These are phyloP conservation scores for Crotalus tigris DNA, from an alignment of 2,113 vertebrate genomes.

Conservation along the genomic window DNA sequence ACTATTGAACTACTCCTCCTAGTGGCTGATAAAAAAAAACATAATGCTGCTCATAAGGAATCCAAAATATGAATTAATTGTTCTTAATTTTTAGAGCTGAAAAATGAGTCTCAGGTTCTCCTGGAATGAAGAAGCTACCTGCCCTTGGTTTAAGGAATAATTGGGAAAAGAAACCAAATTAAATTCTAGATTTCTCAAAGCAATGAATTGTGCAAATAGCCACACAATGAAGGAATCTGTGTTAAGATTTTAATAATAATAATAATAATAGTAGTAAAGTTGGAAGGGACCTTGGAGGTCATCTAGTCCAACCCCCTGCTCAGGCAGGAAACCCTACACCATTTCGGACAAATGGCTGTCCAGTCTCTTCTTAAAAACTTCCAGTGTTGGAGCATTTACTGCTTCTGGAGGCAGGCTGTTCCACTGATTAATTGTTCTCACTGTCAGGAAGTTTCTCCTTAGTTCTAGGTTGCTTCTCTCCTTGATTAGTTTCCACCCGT, in stretches of 20 bases:
- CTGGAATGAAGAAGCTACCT: neutral
- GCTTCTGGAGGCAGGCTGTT: too few relatives aligned
- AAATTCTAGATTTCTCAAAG: neutral
- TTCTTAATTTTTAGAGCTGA: neutral
- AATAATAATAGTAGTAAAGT: too few relatives aligned
- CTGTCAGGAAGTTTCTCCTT: too few relatives aligned
- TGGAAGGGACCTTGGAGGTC: too few relatives aligned
- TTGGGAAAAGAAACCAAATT: neutral
- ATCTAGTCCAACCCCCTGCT: too few relatives aligned
- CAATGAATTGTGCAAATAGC: neutral
- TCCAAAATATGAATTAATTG: neutral
- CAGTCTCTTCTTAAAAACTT: too few relatives aligned
- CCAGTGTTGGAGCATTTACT: too few relatives aligned
- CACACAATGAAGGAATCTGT: neutral
- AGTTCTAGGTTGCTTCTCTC: too few relatives aligned
- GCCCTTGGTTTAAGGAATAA: neutral
- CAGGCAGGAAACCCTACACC: too few relatives aligned
- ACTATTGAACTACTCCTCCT: conserved; percentile 38
- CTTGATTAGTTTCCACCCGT: too few relatives aligned
- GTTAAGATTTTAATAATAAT: neutral
- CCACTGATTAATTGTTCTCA: too few relatives aligned
- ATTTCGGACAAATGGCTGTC: too few relatives aligned
- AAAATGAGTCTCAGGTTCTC: neutral
- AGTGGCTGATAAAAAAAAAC: conserved; percentile 18
- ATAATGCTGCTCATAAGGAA: neutral